Conservation (phyloP, 2,113 vertebrate genomes). For the Globicephala melas region DNA sequence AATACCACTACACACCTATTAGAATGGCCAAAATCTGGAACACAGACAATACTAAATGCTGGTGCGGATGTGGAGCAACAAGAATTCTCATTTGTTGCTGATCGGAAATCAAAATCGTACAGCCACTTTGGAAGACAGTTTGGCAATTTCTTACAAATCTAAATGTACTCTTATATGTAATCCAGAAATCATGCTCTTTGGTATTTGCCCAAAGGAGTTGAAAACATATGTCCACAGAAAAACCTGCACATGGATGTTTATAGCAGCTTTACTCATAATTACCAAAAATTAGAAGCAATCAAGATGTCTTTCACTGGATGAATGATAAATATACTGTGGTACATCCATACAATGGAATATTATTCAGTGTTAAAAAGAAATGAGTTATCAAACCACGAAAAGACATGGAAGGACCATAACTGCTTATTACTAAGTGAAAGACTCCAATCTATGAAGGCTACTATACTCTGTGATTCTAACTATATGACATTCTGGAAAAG, state of each 20-base stretch:
- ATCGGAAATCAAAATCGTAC: not conserved
- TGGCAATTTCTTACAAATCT: not conserved
- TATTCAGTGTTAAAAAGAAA: not conserved
- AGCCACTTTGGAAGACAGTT: not conserved
- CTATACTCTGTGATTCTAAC: not conserved
- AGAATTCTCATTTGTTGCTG: not conserved
- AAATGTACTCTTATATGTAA: not conserved
- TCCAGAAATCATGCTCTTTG: not conserved
- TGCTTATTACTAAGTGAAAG: not conserved
- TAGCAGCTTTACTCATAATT: not conserved
- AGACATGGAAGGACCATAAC: not conserved
- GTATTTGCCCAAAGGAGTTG: not conserved
- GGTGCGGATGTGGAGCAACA: not conserved
- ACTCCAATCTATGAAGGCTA: not conserved
- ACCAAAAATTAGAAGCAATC: not conserved
- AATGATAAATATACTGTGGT: not conserved
- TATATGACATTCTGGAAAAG: not conserved
- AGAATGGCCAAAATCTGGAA: not conserved
- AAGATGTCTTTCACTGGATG: not conserved
- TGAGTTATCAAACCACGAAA: not conserved
- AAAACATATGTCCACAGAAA: not conserved
- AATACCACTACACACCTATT: not conserved
- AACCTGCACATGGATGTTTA: not conserved
- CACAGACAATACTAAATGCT: not conserved
- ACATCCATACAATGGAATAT: not conserved